Percentiles rank a stretch among this genome's conserved stretches.
phyloP scores from a whole-genome alignment of 2,888 invertebrate species.

The Noctuana brunneofusca region DNA sequence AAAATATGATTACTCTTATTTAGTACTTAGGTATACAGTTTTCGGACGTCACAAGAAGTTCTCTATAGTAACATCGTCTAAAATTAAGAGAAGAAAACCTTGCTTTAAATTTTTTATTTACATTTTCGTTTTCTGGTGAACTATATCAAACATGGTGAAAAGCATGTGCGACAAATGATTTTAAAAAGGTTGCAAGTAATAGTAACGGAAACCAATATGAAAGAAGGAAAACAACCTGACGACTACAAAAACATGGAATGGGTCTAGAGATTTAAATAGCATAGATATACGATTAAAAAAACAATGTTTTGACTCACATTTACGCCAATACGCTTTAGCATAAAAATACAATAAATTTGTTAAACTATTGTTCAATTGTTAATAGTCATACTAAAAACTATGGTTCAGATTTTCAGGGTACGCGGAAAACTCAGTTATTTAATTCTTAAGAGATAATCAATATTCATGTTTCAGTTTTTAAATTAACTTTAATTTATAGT shows the following conservation, averaged over 20 bases:
- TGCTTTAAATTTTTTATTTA: background rate
- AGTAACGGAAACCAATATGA: conserved; percentile 10
- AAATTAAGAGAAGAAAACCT: background rate
- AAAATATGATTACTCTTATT: too few relatives aligned
- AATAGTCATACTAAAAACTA: background rate
- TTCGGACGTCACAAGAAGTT: too few relatives aligned
- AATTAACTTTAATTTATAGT: too few relatives aligned
- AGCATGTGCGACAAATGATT: conserved; percentile 25
- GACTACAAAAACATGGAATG: conserved; percentile 12
- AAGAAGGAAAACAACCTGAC: conserved; percentile 7
- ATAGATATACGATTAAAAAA: conserved; percentile 18
- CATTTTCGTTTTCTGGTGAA: conserved; percentile 27
- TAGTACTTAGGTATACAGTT: too few relatives aligned
- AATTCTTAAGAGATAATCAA: too few relatives aligned
- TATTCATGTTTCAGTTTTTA: too few relatives aligned
- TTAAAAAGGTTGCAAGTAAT: conserved; percentile 3
- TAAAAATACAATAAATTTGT: conserved; percentile 31
- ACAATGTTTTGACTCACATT: conserved; percentile 26
- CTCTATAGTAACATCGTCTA: too few relatives aligned
- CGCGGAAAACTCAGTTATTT: background rate
- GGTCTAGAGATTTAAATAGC: conserved; percentile 13
- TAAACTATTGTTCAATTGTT: conserved; percentile 22
- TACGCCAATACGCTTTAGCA: conserved; percentile 32
- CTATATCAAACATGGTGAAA: conserved; percentile 21
- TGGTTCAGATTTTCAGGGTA: background rate